Base-by-base conservation (phyloP, 2,888 invertebrate species). In the Choreutis nemorana region DNA sequence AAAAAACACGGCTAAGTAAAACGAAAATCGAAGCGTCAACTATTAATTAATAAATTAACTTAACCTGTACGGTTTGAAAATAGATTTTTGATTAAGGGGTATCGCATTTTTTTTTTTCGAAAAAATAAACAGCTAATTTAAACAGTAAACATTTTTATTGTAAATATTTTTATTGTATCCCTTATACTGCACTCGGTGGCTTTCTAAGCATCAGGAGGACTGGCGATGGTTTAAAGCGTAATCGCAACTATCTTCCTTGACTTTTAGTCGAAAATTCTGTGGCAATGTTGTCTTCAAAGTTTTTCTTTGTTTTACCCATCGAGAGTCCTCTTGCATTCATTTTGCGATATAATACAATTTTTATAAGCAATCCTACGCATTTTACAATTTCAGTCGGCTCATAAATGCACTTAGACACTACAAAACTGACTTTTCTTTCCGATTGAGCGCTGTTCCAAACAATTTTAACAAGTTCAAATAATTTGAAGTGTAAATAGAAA, bases 111-210 rank as follows among this genome's bases (percentile, higher is more conserved):
- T n/a, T n/a, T n/a, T n/a, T n/a, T n/a, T n/a, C n/a, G n/a, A n/a
- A n/a, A n/a, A n/a, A n/a, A n/a, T n/a, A n/a, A n/a, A n/a, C n/a
- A n/a, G n/a, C n/a, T n/a, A n/a, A n/a, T n/a, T n/a, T 45, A 48
- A 77, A 77, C 77, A 75, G 72, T 77, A 75, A 77, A 77, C 75
- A 73, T 77, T 70, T 73, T 73, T 73, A 73, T 71, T 75, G 72
- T 73, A 73, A 75, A 77, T 75, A 75, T 66, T 64, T 65, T 75
- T 75, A 73, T 75, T 75, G 66, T 75, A 70, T 68, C 58, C 53
- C 58, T 66, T 71, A 66, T 57, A 66, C 55, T 61, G 63, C 63
- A 58, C 52, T 63, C 58, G 44, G 57, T 58, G 56, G 50, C 57
- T 57, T 52, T 33, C 32, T 50, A 66, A 68, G 65, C 65, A 31